A percentile compares a stretch with the other conserved stretches of the same genome.
These are phyloP conservation scores for Pituophis catenifer DNA, from an alignment of 2,113 vertebrate genomes.

Conservation along the genomic window DNA sequence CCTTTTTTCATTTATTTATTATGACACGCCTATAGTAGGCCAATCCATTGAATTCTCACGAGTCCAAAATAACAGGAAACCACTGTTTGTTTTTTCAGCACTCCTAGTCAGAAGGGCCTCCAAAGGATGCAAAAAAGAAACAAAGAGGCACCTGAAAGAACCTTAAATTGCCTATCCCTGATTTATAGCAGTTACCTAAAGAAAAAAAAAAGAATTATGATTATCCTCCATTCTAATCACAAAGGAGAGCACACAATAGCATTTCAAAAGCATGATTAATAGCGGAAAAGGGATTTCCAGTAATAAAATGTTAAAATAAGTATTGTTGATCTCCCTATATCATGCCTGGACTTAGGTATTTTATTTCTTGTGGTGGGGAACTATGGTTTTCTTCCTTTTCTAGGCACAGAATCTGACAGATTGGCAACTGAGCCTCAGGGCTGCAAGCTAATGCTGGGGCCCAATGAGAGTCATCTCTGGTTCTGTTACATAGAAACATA, in stretches of 20 bases:
- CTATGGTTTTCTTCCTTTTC: not conserved
- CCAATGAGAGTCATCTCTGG: not conserved
- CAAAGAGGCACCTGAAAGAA: not conserved
- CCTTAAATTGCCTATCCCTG: not conserved
- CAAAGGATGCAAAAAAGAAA: not conserved
- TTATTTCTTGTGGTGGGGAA: not conserved
- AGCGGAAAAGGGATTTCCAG: not conserved
- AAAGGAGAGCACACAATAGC: not conserved
- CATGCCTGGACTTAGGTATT: not conserved
- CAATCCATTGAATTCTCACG: not conserved
- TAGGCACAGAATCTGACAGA: not conserved
- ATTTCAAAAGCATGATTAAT: slow-evolving; percentile 12
- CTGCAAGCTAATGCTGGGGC: not conserved
- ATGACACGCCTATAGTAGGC: not conserved
- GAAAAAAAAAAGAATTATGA: not conserved
- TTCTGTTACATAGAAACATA: not conserved
- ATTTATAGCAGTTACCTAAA: not conserved
- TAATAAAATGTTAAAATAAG: not conserved
- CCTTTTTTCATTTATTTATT: not conserved
- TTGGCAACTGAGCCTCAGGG: not conserved
- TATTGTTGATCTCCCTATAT: not conserved
- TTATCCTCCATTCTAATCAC: not conserved
- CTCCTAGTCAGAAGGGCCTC: not conserved
- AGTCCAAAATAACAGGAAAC: not conserved
- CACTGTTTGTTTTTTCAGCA: not conserved